phyloP scores from a whole-genome alignment of 2,888 invertebrate genomes.

The Auanema freiburgensis region DNA sequence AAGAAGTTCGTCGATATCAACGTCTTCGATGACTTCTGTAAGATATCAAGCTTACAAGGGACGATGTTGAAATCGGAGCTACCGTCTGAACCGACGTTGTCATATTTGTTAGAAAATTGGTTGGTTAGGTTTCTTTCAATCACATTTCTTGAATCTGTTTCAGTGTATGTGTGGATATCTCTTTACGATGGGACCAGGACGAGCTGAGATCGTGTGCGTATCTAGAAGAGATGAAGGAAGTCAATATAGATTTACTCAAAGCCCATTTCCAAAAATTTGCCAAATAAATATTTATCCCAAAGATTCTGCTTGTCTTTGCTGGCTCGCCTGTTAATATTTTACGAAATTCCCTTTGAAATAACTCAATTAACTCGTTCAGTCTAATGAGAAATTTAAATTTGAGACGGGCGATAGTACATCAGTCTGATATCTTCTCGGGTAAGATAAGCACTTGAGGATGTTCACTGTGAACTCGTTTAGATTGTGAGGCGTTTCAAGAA shows the following conservation, averaged over 20 bases:
- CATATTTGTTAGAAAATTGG: not conserved
- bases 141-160: constrained; percentile 9
- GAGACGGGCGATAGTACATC: no score
- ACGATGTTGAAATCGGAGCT: no score
- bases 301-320: not conserved
- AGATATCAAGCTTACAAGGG: no score
- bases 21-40: no score
- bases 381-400: no score
- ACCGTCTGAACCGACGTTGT: not conserved
- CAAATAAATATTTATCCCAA: no score
- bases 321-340: constrained; percentile 1
- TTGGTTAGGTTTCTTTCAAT: not conserved
- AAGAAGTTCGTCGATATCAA: not conserved
- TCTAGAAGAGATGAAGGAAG: not conserved
- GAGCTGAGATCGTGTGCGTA: not conserved
- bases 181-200: not conserved
- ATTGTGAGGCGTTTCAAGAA: constrained; percentile 5
- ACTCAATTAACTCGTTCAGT: not conserved
- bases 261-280: no score
- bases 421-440: no score
- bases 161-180: constrained; percentile 4
- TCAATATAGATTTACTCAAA: no score
- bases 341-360: not conserved
- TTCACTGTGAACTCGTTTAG: constrained; percentile 7
- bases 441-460: not conserved